Percentiles rank a stretch among this genome's conserved stretches.
phyloP scores from a whole-genome alignment of 2,797 vertebrate genomes.

The Petrocephalus schoutedeni region DNA sequence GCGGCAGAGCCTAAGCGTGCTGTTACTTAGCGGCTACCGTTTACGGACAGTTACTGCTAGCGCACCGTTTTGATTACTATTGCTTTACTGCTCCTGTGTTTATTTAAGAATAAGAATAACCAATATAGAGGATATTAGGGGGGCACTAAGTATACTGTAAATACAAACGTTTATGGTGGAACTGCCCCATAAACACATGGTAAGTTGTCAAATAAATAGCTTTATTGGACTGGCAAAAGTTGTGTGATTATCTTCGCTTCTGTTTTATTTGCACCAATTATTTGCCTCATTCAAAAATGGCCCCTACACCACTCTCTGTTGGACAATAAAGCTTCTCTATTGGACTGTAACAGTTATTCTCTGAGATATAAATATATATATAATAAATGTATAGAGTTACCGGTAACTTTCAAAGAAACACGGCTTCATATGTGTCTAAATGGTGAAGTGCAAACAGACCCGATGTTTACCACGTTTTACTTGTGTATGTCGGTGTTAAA shows the following conservation, averaged over 20 bases:
- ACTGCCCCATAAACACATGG: conserved; percentile 61
- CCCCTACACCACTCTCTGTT: background rate
- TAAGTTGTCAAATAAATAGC: conserved; percentile 38
- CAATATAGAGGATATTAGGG: conserved; percentile 61
- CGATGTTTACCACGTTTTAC: background rate
- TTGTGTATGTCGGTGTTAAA: background rate
- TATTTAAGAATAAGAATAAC: conserved; percentile 62
- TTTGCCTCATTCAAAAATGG: conserved; percentile 4
- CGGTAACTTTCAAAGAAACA: background rate
- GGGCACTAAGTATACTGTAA: conserved; percentile 63
- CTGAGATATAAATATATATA: background rate
- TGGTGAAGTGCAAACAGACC: background rate
- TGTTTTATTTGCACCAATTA: conserved; percentile 45
- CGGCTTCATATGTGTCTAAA: background rate
- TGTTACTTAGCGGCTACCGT: conserved; percentile 47
- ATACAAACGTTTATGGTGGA: conserved; percentile 68
- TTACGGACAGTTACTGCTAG: conserved; percentile 51
- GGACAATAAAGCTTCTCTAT: background rate
- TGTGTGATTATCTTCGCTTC: conserved; percentile 39
- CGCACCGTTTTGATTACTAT: conserved; percentile 42
- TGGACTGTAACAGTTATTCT: background rate
- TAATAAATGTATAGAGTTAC: background rate
- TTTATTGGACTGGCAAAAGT: conserved; percentile 46
- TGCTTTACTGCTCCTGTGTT: conserved; percentile 64
- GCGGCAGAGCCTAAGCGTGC: conserved; percentile 8